These are phyloP conservation scores for Heliconius sara DNA, from an alignment of 2,888 invertebrate genomes.

Conservation along the genomic window DNA sequence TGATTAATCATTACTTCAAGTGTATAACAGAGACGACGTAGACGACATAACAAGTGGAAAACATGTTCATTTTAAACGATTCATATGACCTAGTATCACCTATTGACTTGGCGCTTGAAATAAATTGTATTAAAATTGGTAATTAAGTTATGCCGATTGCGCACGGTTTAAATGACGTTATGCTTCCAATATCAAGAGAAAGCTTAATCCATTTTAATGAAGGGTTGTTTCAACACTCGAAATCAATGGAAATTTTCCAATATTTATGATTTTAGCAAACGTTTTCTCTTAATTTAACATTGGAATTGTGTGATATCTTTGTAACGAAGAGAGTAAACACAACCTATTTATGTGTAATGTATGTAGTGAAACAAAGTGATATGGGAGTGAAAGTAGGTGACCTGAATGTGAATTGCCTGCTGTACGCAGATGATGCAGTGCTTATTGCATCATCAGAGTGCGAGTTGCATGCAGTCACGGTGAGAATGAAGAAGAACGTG, in stretches of 20 bases:
- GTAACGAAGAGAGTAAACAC: no score
- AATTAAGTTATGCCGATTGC: conserved; percentile 33
- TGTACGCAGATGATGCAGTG: no score
- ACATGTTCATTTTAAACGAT: background rate
- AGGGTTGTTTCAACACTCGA: background rate
- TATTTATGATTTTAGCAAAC: background rate
- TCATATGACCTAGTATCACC: no score
- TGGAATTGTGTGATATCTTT: background rate
- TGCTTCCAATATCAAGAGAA: background rate
- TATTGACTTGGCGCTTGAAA: conserved; percentile 1
- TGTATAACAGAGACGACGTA: no score
- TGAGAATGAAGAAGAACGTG: no score
- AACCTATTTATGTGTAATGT: no score
- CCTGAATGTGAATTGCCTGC: no score
- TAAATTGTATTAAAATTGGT: conserved; percentile 27
- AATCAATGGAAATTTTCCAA: background rate
- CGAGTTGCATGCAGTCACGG: no score
- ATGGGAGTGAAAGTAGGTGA: no score
- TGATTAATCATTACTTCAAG: background rate
- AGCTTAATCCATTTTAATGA: background rate
- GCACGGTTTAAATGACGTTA: conserved; percentile 23
- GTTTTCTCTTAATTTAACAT: background rate
- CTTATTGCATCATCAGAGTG: no score
- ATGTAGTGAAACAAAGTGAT: no score
- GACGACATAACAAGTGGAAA: no score